Conservation (phyloP, 2,888 invertebrate species). For the Drosophila kuntzei region DNA sequence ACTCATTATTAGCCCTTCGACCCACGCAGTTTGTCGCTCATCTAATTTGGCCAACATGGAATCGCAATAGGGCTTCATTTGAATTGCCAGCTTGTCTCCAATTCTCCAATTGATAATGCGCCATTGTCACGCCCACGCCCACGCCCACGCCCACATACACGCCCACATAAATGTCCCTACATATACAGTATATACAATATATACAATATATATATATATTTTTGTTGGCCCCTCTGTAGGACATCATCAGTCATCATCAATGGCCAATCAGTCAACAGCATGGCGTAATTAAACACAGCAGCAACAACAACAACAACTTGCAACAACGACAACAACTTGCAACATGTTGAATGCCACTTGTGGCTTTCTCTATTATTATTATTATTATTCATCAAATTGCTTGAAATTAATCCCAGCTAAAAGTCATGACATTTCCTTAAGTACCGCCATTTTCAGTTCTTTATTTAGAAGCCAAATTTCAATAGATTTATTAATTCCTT, state of each 20-base stretch:
- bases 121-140: constrained; percentile 18
- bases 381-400: constrained; percentile 17
- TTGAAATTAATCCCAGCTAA: constrained; percentile 12
- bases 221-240: constrained; percentile 10
- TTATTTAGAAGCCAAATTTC: constrained; percentile 9
- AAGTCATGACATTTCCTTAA: constrained; percentile 7
- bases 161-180: constrained; percentile 10
- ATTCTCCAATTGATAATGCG: constrained; percentile 72
- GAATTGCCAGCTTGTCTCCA: constrained; percentile 78
- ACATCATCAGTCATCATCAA: constrained; percentile 29
- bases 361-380: constrained; percentile 13
- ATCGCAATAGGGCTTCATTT: constrained; percentile 80
- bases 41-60: constrained; percentile 68
- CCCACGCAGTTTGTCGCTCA: constrained; percentile 66
- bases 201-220: background rate
- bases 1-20: constrained; percentile 12
- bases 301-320: constrained; percentile 8
- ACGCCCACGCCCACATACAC: background rate
- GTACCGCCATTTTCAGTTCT: constrained; percentile 3
- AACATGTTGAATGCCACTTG: constrained; percentile 34
- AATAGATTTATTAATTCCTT: constrained; percentile 5
- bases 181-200: background rate
- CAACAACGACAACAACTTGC: constrained; percentile 22
- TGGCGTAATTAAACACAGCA: constrained; percentile 66
- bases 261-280: constrained; percentile 72